Evolutionary conservation across 2,797 vertebrate genomes (phyloP).

Genomic region (Lutjanus argentimaculatus): DNA sequence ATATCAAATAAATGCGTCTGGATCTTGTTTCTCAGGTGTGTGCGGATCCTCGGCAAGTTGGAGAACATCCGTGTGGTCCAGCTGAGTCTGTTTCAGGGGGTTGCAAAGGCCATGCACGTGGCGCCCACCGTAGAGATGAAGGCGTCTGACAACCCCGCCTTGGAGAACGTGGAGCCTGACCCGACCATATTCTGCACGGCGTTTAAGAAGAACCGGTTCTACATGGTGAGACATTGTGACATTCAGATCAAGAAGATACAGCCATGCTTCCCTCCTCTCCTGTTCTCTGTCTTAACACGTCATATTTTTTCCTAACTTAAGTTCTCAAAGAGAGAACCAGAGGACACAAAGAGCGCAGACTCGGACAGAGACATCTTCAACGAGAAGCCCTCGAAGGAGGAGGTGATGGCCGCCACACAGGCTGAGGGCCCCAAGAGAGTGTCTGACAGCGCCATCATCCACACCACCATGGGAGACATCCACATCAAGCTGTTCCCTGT

Average conservation of each 20-base stretch:
- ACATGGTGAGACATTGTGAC: constrained; percentile 88
- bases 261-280: fast-evolving
- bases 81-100: constrained; percentile 94
- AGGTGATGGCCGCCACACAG: constrained; percentile 99
- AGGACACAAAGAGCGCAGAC: constrained; percentile 97
- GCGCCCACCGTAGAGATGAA: constrained; percentile 98
- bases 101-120: constrained; percentile 90
- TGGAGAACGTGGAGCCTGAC: constrained; percentile 91
- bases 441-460: constrained; percentile 97
- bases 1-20: neutral
- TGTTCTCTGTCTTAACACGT: fast-evolving
- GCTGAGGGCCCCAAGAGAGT: constrained; percentile 98
- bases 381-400: constrained; percentile 99
- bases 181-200: constrained; percentile 96
- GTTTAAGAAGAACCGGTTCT: constrained; percentile 99
- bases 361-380: constrained; percentile 99
- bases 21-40: constrained; percentile 87
- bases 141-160: constrained; percentile 96
- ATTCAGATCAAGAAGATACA: fast-evolving
- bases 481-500: constrained; percentile 98
- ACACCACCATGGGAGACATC: constrained; percentile 99
- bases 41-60: constrained; percentile 96
- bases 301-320: constrained; percentile 48
- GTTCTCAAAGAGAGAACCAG: constrained; percentile 98
- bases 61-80: constrained; percentile 97